Conservation (phyloP, 2,888 invertebrate genomes). For the Coelinius sp. region DNA sequence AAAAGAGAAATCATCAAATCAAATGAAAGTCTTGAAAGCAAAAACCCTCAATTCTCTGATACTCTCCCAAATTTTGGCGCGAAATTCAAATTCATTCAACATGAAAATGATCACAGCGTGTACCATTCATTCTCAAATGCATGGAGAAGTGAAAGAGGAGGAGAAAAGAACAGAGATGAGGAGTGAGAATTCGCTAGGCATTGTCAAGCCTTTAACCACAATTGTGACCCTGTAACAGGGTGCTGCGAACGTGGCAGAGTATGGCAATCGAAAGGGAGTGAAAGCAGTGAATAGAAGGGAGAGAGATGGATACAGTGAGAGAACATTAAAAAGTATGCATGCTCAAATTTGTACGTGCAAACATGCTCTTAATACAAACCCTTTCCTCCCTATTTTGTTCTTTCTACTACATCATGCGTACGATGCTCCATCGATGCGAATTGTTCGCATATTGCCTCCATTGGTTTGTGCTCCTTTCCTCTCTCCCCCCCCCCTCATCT, state of each 20-base stretch:
- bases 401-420: neutral
- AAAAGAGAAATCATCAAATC: too few relatives aligned
- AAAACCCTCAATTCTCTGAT: too few relatives aligned
- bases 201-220: neutral
- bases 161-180: too few relatives aligned
- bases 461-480: constrained; percentile 5
- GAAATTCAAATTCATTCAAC: too few relatives aligned
- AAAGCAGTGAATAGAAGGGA: constrained; percentile 41
- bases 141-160: too few relatives aligned
- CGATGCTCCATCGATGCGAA: constrained; percentile 32
- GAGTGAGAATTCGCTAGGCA: neutral
- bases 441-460: constrained; percentile 9
- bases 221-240: neutral
- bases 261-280: constrained; percentile 48
- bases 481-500: too few relatives aligned
- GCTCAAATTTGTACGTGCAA: constrained; percentile 55
- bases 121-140: too few relatives aligned
- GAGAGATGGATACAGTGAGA: constrained; percentile 53
- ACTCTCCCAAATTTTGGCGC: too few relatives aligned
- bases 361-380: constrained; percentile 55
- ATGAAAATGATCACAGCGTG: too few relatives aligned
- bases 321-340: constrained; percentile 13
- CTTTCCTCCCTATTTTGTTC: neutral
- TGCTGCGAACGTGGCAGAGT: neutral
- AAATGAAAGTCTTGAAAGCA: too few relatives aligned